phyloP scores from a whole-genome alignment of 1,140 invertebrate genomes.

The Chironomus striatipennis region DNA sequence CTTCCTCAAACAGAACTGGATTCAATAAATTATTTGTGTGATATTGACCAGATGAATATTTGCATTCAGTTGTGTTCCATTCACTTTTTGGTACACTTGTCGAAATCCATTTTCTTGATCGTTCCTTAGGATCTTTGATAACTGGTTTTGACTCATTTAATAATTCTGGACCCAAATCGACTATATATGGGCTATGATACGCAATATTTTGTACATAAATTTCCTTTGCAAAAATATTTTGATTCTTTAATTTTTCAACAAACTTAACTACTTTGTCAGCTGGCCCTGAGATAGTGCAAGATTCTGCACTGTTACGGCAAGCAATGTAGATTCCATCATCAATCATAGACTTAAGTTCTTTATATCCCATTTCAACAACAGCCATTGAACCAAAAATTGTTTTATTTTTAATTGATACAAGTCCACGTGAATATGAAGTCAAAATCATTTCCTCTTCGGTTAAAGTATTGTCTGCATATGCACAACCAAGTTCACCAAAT shows the following conservation, averaged over 20 bases:
- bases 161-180: conserved; percentile 72
- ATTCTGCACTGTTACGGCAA: conserved; percentile 91
- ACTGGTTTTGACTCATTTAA: conserved; percentile 66
- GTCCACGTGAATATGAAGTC: too few species aligned
- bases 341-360: conserved; percentile 64
- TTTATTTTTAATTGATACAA: too few species aligned
- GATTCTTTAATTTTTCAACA: conserved; percentile 59
- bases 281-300: conserved; percentile 88
- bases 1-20: conserved; percentile 76
- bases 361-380: conserved; percentile 84
- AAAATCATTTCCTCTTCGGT: conserved; percentile 86
- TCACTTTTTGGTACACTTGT: conserved; percentile 65
- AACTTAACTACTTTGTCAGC: conserved; percentile 59
- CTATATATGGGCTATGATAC: conserved; percentile 92
- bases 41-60: conserved; percentile 80
- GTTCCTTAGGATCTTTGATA: conserved; percentile 67
- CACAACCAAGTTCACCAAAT: conserved; percentile 87
- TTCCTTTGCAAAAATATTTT: conserved; percentile 78
- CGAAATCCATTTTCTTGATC: conserved; percentile 67
- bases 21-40: conserved; percentile 93
- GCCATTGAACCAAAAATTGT: too few species aligned
- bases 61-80: conserved; percentile 68
- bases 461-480: conserved; percentile 91
- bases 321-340: conserved; percentile 72
- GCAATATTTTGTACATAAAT: conserved; percentile 84